Percentiles rank a stretch among this genome's conserved stretches.
Evolutionary conservation across 1,140 invertebrate species (phyloP).

Genomic region (Mactra quadrangularis): DNA sequence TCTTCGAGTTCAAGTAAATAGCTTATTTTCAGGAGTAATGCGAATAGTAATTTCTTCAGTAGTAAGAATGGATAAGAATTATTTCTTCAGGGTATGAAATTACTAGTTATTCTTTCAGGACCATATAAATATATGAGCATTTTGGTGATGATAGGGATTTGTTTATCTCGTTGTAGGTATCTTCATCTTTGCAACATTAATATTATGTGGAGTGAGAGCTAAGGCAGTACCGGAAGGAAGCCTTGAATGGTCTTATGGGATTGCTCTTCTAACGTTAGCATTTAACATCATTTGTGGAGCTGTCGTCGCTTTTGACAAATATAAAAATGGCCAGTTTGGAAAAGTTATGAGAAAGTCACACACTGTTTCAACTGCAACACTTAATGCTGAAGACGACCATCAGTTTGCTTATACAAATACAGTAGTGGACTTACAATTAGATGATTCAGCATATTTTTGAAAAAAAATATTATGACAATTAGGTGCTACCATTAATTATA

Average conservation of each 20-base stretch:
- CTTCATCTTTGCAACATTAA: slow-evolving; percentile 40
- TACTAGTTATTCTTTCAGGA: too few species aligned
- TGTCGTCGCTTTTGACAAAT: slow-evolving; percentile 22
- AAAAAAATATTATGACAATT: not conserved
- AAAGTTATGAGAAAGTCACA: slow-evolving; percentile 49
- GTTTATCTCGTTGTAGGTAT: slow-evolving; percentile 55
- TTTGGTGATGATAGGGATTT: not conserved
- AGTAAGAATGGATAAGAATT: too few species aligned
- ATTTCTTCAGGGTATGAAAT: too few species aligned
- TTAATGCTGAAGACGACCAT: not conserved
- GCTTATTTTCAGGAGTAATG: too few species aligned
- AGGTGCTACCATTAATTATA: not conserved
- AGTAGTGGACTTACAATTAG: slow-evolving; percentile 30
- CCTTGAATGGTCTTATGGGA: slow-evolving; percentile 54
- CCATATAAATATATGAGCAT: not conserved
- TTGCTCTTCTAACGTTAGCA: slow-evolving; percentile 24
- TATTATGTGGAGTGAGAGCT: slow-evolving; percentile 15
- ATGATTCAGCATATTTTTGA: slow-evolving; percentile 23
- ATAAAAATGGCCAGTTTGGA: slow-evolving; percentile 16
- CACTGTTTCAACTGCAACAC: not conserved
- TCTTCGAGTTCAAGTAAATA: too few species aligned
- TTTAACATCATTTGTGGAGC: slow-evolving; percentile 36
- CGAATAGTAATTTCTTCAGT: too few species aligned
- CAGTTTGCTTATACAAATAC: slow-evolving; percentile 37
- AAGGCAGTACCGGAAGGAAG: not conserved